Base-by-base conservation (phyloP, 1,140 invertebrate genomes). In the Aphidius gifuensis region DNA sequence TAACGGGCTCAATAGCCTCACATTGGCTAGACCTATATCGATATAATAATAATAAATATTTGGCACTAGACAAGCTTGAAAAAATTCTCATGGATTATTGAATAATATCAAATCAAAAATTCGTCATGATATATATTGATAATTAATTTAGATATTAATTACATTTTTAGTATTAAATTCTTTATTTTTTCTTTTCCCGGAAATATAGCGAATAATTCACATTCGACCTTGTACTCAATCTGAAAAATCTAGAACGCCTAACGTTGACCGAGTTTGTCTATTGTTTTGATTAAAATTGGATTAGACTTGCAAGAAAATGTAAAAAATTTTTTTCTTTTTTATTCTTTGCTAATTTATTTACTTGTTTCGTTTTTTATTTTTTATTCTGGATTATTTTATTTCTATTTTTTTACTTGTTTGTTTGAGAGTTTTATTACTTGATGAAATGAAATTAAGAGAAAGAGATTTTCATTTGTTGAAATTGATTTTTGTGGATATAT, bases 1-100 rank as follows among this genome's bases (percentile, higher is more conserved):
- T 23, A 46, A 56, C 58, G 54, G 59, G 49, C 51, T 63, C 46
- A 45, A 61, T 64, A 46, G 62, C 62, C 57, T 53, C 53, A 32
- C 23, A 32, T 32, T 32, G 39, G 60, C 48, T 59, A 50, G 49
- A 59, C 51, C 39, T 48, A 48, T 59, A 48, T 59, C 47, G 47
- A 50, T 32, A 32, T 32, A 32, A 32, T 32, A 32, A 32, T 3
- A 32, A 32, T 32, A 32, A 32, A 32, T 32, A 32, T 32, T 32
- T 32, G 23, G 23, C 23, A 32, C 23, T 32, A 32, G 23, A 32
- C 23, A 32, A 32, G 23, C 23, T 32, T 32, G 23, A 50, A 50
- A 50, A 23, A 23, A 23, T 23, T 50, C 48, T 6, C 21, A 21
- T 50, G n/a, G 21, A 23, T 50, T 32, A 50, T 50, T 50, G 48